phyloP scores from a whole-genome alignment of 2,113 vertebrate species.

The Catharus fuscescens region DNA sequence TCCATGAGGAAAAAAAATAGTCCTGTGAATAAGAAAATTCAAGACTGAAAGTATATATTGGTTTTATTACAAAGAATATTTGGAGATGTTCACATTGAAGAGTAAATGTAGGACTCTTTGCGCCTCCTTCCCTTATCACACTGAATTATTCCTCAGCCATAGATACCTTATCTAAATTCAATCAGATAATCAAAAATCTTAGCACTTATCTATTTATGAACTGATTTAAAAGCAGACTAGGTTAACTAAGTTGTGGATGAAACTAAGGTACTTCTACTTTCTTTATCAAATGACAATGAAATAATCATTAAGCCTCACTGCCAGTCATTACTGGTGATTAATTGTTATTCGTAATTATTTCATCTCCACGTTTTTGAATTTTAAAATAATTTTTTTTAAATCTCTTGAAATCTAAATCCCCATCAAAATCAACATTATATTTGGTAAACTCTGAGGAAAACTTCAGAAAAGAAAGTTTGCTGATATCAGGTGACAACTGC shows the following conservation, averaged over 20 bases:
- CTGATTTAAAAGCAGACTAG: background rate
- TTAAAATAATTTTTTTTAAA: background rate
- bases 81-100: background rate
- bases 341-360: background rate
- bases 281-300: accelerated
- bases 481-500: background rate
- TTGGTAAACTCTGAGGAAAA: background rate
- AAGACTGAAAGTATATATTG: background rate
- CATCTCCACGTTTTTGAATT: background rate
- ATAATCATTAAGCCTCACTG: background rate
- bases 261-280: background rate
- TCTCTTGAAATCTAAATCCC: background rate
- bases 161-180: background rate
- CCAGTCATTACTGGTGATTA: background rate
- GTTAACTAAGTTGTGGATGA: background rate
- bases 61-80: background rate
- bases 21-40: background rate
- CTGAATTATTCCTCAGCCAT: background rate
- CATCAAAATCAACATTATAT: background rate
- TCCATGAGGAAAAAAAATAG: background rate
- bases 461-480: background rate
- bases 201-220: background rate
- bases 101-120: background rate
- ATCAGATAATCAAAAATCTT: background rate
- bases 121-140: background rate